Evolutionary conservation across 2,797 vertebrate species (phyloP).

Genomic region (Oreochromis grahami): DNA sequence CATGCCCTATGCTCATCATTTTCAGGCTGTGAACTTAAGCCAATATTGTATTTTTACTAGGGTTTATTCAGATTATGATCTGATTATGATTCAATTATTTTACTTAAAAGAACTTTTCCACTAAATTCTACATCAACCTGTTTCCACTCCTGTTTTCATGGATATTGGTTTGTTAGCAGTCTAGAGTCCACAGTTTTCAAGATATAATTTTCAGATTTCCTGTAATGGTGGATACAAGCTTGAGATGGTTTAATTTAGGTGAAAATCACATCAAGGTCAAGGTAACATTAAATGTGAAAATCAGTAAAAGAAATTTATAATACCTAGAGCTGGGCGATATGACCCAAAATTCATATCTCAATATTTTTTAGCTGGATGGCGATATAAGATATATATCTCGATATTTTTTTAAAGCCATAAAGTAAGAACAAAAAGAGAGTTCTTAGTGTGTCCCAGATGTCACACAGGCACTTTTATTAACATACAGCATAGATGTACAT

Average conservation of each 20-base stretch:
- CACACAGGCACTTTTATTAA: too few species aligned
- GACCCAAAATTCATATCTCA: too few species aligned
- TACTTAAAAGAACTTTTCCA: background rate
- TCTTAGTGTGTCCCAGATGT: too few species aligned
- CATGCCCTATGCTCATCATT: conserved; percentile 23
- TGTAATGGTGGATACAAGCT: background rate
- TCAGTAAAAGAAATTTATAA: too few species aligned
- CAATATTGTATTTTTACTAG: conserved; percentile 20
- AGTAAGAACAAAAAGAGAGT: too few species aligned
- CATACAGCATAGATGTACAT: too few species aligned
- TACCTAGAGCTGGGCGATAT: too few species aligned
- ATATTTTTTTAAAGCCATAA: too few species aligned
- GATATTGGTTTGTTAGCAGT: background rate
- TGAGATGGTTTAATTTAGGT: background rate
- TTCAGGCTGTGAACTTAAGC: conserved; percentile 42
- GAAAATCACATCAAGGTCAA: background rate
- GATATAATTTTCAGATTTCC: background rate
- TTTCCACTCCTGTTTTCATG: background rate
- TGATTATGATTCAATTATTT: too few species aligned
- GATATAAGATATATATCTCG: too few species aligned
- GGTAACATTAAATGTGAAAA: background rate
- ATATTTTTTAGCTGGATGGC: too few species aligned
- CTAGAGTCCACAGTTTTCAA: background rate
- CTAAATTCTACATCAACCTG: background rate
- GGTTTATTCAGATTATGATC: too few species aligned